Percentiles rank a stretch among this genome's conserved stretches.
Evolutionary conservation across 2,797 vertebrate species (phyloP).

Genomic region (Leuciscus waleckii): DNA sequence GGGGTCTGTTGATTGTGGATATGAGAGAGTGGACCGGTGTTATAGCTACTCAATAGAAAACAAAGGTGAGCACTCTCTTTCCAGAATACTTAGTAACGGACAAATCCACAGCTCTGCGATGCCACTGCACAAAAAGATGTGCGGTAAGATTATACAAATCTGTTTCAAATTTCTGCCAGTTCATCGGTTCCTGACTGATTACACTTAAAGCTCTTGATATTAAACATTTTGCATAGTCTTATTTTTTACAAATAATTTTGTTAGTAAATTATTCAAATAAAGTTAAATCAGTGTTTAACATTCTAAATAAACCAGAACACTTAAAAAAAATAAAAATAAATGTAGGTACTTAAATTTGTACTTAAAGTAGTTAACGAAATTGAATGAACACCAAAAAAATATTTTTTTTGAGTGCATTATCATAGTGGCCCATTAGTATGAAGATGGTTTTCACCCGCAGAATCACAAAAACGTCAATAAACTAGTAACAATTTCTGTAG

Average conservation of each 20-base stretch:
- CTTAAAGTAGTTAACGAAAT: neutral
- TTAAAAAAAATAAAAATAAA: neutral
- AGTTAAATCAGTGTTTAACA: neutral
- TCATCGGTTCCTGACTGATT: neutral
- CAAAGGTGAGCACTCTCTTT: conserved; percentile 74
- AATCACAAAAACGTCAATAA: conserved; percentile 30
- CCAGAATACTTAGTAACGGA: conserved; percentile 76
- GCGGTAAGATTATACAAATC: neutral
- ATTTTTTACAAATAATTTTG: too few species aligned
- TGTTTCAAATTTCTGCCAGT: neutral
- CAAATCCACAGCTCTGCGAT: conserved; percentile 73
- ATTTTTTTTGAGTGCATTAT: neutral
- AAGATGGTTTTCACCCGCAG: neutral
- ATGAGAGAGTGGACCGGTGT: conserved; percentile 74
- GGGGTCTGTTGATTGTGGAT: conserved; percentile 66
- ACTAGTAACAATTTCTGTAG: conserved; percentile 27
- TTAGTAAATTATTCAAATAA: neutral
- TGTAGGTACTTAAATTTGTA: too few species aligned
- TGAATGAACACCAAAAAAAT: neutral
- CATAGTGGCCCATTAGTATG: neutral
- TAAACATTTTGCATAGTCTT: neutral
- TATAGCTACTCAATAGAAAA: conserved; percentile 73
- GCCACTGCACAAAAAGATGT: conserved; percentile 35
- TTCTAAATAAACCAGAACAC: neutral
- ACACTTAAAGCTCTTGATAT: neutral